Evolutionary conservation across 2,113 vertebrate species (phyloP), one percentile per base, ranked within the genome.

Genomic region (Dascyllus trimaculatus): DNA sequence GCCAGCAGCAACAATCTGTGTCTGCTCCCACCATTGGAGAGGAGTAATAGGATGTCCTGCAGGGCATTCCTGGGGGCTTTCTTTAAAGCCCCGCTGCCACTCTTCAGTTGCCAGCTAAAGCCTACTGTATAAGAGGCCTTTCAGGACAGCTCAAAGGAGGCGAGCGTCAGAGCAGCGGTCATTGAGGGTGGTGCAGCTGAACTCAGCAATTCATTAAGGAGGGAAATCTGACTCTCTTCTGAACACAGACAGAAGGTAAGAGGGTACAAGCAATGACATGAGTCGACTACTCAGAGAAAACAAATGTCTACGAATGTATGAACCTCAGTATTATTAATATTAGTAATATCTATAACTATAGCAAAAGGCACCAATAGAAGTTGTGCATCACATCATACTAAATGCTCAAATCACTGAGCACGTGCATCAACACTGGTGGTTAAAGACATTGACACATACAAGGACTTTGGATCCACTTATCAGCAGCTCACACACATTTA

Each of bases 11-110:
- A 21, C 48, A 53, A 24, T 17, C 24, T 24, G 46, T 52, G 46
- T 45, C 18, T 72, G 57, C 69, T 52, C 58, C 63, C 65, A 65
- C 52, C 43, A 64, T 54, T 69, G 65, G 48, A 74, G 72, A 62
- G 29, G 59, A 60, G 48, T 69, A 81, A 83, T 60, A 81, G 68
- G 81, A 80, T 84, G 85, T 91, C 61, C 84, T 91, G 75, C 76
- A 92, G 78, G 75, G 67, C 46, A 73, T 81, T 90, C 89, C 69
- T 76, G 82, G 71, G 88, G 83, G 59, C 81, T 89, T 82, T 81
- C 75, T 60, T 70, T 70, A 80, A 78, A 81, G 76, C 81, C 74
- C 61, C 71, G 79, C 75, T 69, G 69, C 72, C 83, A 81, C 49
- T 85, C 61, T 22, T 35, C 77, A 78, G 82, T 75, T 90, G 46